Base-by-base conservation (phyloP, 2,113 vertebrate genomes). In the Chroicocephalus ridibundus region DNA sequence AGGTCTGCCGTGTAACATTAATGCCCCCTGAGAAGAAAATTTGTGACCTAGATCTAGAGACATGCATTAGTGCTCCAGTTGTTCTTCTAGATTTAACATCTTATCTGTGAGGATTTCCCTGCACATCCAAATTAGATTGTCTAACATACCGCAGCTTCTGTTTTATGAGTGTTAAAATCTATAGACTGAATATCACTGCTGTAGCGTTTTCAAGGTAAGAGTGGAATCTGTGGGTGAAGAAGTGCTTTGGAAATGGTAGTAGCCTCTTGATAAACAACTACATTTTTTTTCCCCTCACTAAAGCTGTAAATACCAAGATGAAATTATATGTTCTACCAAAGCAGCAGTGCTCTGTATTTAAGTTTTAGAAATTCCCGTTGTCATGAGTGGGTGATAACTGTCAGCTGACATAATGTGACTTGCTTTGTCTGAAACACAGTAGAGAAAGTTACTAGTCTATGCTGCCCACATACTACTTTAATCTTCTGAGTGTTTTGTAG, bases 371-470 rank as follows among this genome's bases (percentile, higher is more conserved):
- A 86, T 86, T 94, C 24, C 34, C 60, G 2, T 86, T 89, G 49
- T 46, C 22, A 2, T 58, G 91, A 76, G 94, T 89, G 74, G 84
- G 95, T 80, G 81, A 49, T 47, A 66, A 40, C 52, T 77, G 65
- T 89, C 84, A 91, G 84, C 91, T 93, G 94, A 93, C 77, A 66
- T 24, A 61, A 7, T 27, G 34, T 79, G 74, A 82, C 69, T 82
- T 66, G 76, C 76, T 95, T 91, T 94, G 70, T 91, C 60, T 92
- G 72, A 91, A 94, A 36, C 57, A 40, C 34, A 80, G 58, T 26
- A 54, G 57, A 84, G 83, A 90, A 77, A 4, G 31, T 65, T 94
- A 66, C 88, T 88, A 57, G 31, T 64, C 49, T 94, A 4, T 79
- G 54, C 70, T 94, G 88, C 92, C 92, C 82, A 94, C 80, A 5